Conservation (phyloP, 2,888 invertebrate species). For the Blera fallax region DNA sequence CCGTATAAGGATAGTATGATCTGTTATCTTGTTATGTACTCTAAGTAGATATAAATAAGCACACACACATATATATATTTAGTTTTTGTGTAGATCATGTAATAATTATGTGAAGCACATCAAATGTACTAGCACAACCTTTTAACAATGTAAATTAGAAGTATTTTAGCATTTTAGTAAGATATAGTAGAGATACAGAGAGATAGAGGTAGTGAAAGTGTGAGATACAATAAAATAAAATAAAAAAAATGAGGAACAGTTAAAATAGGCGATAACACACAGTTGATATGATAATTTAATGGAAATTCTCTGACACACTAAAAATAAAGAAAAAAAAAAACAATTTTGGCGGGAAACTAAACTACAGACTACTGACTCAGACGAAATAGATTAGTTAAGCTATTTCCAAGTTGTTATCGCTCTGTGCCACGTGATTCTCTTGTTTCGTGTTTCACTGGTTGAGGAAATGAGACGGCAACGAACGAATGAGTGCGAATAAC, state of each 20-base stretch:
- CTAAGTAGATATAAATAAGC: constrained; percentile 22
- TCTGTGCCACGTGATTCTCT: constrained; percentile 58
- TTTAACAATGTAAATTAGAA: constrained; percentile 45
- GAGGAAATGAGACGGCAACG: constrained; percentile 35
- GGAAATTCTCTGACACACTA: constrained; percentile 38
- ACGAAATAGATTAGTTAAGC: constrained; percentile 56
- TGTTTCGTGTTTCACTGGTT: constrained; percentile 2
- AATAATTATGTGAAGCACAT: constrained; percentile 59
- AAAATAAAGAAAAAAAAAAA: background rate
- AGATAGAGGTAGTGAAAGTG: constrained; percentile 50
- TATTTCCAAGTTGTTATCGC: constrained; percentile 63
- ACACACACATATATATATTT: constrained; percentile 22
- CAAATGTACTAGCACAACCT: constrained; percentile 70
- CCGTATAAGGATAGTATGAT: constrained; percentile 2
- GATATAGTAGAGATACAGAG: constrained; percentile 9
- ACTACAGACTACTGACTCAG: background rate
- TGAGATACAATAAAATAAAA: constrained; percentile 62
- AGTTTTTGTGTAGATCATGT: constrained; percentile 39
- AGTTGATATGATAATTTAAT: constrained; percentile 51
- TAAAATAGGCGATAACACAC: constrained; percentile 25
- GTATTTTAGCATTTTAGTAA: constrained; percentile 48
- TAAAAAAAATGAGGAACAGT: background rate
- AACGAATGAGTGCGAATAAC: constrained; percentile 46
- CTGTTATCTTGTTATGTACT: constrained; percentile 70
- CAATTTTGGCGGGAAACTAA: constrained; percentile 60